Conservation (phyloP, 1,140 invertebrate genomes). For the Trichonephila clavipes region DNA sequence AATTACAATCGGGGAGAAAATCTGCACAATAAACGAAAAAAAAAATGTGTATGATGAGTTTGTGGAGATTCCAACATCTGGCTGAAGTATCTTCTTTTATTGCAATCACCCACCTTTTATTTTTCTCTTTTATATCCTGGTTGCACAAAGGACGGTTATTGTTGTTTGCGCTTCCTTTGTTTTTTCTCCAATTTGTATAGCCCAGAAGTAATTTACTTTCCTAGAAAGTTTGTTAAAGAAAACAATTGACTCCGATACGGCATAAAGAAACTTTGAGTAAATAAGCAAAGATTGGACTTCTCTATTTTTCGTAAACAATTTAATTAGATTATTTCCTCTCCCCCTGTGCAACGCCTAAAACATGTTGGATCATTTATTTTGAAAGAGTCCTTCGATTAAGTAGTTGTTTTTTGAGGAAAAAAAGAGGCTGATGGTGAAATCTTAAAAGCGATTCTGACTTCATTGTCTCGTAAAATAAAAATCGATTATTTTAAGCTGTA, state of each 20-base stretch:
- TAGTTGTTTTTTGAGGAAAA: neutral
- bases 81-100: constrained; percentile 64
- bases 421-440: neutral
- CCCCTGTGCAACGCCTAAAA: constrained; percentile 40
- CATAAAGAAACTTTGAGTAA: constrained; percentile 48
- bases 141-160: neutral
- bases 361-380: constrained; percentile 32
- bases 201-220: constrained; percentile 28
- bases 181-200: constrained; percentile 44
- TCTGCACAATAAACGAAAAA: constrained; percentile 9
- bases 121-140: constrained; percentile 4
- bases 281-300: constrained; percentile 11
- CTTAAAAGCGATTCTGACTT: neutral
- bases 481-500: constrained; percentile 2
- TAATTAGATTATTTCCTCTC: constrained; percentile 50
- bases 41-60: constrained; percentile 49
- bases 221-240: constrained; percentile 34
- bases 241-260: constrained; percentile 44
- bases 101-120: constrained; percentile 42
- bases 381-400: constrained; percentile 15
- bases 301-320: constrained; percentile 52
- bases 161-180: constrained; percentile 19
- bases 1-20: constrained; percentile 65
- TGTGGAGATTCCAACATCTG: constrained; percentile 47
- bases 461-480: constrained; percentile 6